Conservation (phyloP, 2,797 vertebrate species). For the Lacerta bilineata region DNA sequence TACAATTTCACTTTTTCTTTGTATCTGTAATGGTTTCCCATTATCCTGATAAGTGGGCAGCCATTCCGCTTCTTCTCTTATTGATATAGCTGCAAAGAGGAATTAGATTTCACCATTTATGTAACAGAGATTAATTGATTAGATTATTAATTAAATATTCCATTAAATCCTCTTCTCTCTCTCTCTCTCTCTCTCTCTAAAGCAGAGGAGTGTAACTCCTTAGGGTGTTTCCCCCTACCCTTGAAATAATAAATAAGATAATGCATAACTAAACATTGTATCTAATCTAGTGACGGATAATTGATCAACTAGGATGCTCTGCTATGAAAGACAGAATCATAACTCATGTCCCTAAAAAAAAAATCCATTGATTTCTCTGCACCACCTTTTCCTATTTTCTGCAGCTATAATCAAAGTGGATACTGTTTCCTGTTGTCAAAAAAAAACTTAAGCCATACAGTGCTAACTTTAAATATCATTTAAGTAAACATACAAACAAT, state of each 20-base stretch:
- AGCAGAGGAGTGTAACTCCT: conserved; percentile 73
- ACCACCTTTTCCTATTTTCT: not conserved
- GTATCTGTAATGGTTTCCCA: conserved; percentile 70
- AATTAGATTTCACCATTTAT: conserved; percentile 80
- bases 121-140: conserved; percentile 84
- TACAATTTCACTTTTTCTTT: conserved; percentile 73
- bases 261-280: conserved; percentile 77
- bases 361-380: not conserved
- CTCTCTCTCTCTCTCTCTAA: conserved; percentile 31
- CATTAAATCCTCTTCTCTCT: conserved; percentile 74
- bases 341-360: conserved; percentile 49
- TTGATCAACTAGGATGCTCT: conserved; percentile 66
- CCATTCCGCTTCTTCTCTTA: conserved; percentile 73
- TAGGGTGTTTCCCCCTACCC: conserved; percentile 70
- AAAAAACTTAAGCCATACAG: not conserved
- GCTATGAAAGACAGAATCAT: conserved; percentile 60
- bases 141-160: conserved; percentile 86
- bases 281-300: conserved; percentile 77
- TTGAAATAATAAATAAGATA: conserved; percentile 82
- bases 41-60: conserved; percentile 78
- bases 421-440: not conserved
- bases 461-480: conserved; percentile 17
- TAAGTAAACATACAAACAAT: conserved; percentile 39
- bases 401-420: not conserved
- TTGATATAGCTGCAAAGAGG: conserved; percentile 78